phyloP scores from a whole-genome alignment of 2,113 vertebrate genomes.

The Dolichallabes microphthalmus region DNA sequence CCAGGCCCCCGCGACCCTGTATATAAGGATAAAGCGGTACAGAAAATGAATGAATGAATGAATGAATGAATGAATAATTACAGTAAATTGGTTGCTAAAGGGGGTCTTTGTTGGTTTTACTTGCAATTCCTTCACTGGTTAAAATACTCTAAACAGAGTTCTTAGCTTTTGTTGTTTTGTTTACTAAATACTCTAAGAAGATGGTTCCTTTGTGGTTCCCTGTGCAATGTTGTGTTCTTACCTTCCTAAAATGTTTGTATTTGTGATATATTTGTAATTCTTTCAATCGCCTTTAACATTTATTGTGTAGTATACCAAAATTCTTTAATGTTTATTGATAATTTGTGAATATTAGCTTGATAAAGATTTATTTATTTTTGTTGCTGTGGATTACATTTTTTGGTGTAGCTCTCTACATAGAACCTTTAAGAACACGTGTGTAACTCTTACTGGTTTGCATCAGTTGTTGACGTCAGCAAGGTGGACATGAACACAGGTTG shows the following conservation, averaged over 20 bases:
- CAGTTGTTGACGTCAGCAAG: background rate
- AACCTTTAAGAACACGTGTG: background rate
- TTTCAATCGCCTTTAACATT: background rate
- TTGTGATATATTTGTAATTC: background rate
- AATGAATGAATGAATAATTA: background rate
- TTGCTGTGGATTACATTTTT: background rate
- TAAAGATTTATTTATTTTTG: background rate
- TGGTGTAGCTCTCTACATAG: background rate
- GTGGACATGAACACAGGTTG: no score
- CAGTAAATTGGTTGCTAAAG: background rate
- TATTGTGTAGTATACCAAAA: background rate
- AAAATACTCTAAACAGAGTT: background rate
- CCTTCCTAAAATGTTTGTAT: background rate
- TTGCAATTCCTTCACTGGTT: background rate
- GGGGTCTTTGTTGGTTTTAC: background rate
- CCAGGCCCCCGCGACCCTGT: no score
- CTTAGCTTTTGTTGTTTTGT: background rate
- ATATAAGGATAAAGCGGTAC: no score
- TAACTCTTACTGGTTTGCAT: background rate
- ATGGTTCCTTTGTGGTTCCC: background rate
- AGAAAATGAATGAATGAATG: no score
- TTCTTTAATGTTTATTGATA: background rate
- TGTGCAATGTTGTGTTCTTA: background rate
- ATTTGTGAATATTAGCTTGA: background rate
- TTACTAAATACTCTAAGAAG: background rate